These are phyloP conservation scores for Caenorhabditis sp. DNA, from an alignment of 2,888 invertebrate genomes.

Conservation along the genomic window DNA sequence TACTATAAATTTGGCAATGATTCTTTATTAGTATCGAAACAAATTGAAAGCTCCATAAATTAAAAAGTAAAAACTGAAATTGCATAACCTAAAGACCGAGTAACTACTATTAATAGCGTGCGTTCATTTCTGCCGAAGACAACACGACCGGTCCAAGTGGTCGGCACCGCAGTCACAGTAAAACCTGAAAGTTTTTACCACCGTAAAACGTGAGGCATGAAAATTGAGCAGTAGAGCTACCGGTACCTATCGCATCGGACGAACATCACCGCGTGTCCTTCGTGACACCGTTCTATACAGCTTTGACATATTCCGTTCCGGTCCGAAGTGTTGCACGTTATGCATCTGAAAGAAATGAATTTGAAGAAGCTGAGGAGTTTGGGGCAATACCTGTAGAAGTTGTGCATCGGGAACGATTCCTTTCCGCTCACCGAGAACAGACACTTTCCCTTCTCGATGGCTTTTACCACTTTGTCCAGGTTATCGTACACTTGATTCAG, in stretches of 20 bases:
- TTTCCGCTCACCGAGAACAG: conserved; percentile 99
- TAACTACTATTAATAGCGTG: background rate
- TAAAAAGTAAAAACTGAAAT: too few relatives aligned
- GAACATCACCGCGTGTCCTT: conserved; percentile 98
- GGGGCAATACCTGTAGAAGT: conserved; percentile 90
- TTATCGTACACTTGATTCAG: conserved; percentile 97
- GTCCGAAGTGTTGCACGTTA: conserved; percentile 99
- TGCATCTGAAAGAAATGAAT: conserved; percentile 83
- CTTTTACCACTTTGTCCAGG: conserved; percentile 97
- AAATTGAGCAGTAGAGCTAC: too few relatives aligned
- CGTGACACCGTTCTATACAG: conserved; percentile 99
- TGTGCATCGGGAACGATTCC: conserved; percentile 99
- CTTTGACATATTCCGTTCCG: conserved; percentile 99
- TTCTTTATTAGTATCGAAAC: too few relatives aligned
- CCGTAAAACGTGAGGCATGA: background rate
- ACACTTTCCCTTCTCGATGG: conserved; percentile 96
- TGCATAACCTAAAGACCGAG: too few relatives aligned
- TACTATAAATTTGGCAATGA: too few relatives aligned
- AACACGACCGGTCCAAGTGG: conserved; percentile 96
- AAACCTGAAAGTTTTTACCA: conserved; percentile 84
- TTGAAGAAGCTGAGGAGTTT: background rate
- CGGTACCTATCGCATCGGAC: conserved; percentile 96
- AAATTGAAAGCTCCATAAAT: too few relatives aligned
- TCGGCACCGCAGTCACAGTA: conserved; percentile 99
- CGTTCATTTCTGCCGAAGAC: conserved; percentile 85